Evolutionary conservation across 2,113 vertebrate genomes (phyloP).

Genomic region (Campylomormyrus tamandua): DNA sequence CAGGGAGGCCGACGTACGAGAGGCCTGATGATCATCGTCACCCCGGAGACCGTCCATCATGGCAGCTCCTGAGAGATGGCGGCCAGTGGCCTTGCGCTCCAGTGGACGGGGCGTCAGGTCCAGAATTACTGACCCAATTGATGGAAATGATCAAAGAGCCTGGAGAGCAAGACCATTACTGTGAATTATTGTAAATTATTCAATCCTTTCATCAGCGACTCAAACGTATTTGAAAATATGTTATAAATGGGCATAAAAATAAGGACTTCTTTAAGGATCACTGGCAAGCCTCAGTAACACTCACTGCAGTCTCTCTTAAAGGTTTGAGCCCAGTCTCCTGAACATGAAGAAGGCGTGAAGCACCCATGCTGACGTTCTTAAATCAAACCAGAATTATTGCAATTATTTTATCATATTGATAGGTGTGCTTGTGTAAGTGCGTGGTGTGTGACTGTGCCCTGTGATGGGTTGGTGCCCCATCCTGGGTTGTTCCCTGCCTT

Average conservation of each 20-base stretch:
- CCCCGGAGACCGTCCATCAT: conserved; percentile 12
- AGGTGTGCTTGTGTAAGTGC: not conserved
- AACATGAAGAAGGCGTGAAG: not conserved
- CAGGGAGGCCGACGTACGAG: conserved; percentile 28
- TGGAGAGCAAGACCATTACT: not conserved
- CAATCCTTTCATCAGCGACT: not conserved
- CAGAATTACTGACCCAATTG: not conserved
- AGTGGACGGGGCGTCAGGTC: not conserved
- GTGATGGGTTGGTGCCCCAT: no score
- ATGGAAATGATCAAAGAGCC: not conserved
- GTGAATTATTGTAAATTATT: not conserved
- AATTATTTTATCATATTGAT: not conserved
- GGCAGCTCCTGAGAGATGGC: not conserved
- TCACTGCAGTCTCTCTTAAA: not conserved
- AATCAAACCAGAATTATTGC: not conserved
- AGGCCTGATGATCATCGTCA: conserved; percentile 36
- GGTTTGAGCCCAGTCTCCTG: not conserved
- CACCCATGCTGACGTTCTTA: not conserved
- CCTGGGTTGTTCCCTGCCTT: no score
- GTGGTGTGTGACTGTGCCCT: no score
- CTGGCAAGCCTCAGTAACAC: not conserved
- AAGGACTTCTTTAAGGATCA: not conserved
- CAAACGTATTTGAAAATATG: not conserved
- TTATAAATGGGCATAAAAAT: not conserved
- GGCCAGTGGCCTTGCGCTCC: not conserved